phyloP scores from a whole-genome alignment of 2,113 vertebrate species.

The Strix aluco region DNA sequence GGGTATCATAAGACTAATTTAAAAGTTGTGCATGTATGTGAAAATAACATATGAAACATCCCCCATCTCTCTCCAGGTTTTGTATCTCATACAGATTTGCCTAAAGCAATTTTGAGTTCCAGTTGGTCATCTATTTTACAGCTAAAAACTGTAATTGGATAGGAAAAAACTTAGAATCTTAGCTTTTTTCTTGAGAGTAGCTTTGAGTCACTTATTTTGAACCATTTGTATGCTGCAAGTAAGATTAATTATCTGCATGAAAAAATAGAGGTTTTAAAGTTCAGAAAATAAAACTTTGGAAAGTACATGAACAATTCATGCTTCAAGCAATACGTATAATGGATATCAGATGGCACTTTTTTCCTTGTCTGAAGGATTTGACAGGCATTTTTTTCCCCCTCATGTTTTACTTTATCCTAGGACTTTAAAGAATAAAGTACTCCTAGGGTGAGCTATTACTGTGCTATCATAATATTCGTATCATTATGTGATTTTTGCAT shows the following conservation, averaged over 20 bases:
- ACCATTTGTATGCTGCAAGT: background rate
- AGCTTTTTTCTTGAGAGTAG: background rate
- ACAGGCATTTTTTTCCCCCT: background rate
- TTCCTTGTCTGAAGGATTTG: background rate
- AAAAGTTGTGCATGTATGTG: background rate
- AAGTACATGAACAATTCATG: background rate
- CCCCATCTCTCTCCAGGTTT: background rate
- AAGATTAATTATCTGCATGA: background rate
- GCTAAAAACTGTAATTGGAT: background rate
- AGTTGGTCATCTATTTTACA: background rate
- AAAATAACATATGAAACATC: background rate
- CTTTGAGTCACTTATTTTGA: background rate
- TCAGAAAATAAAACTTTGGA: background rate
- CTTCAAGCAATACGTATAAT: background rate
- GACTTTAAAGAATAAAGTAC: background rate
- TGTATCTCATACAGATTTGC: background rate
- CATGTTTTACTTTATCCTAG: background rate
- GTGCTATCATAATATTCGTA: rapidly evolving
- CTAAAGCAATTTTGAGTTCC: background rate
- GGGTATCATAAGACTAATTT: background rate
- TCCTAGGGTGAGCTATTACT: background rate
- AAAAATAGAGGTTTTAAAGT: background rate
- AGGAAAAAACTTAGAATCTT: background rate
- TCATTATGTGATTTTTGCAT: background rate
- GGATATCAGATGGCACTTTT: background rate